Evolutionary conservation across 2,113 vertebrate genomes (phyloP), one percentile per base, ranked within the genome.

Genomic region (Monopterus albus): DNA sequence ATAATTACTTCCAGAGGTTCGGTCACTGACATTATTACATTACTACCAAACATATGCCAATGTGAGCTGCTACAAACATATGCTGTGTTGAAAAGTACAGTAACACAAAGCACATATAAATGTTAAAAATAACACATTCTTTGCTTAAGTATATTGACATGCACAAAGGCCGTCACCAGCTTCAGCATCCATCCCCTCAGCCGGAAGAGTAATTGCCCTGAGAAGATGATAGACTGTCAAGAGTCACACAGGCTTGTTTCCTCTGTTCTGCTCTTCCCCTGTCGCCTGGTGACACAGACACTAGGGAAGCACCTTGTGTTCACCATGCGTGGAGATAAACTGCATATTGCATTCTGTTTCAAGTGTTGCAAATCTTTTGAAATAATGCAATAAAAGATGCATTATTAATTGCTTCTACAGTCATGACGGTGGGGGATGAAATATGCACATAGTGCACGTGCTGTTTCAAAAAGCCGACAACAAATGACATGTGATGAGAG

Each of bases 311-410:
- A 81, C 78, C 73, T 84, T 79, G 83, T 83, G 85, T 82, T 86
- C 45, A 28, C 77, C 63, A 36, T 61, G 71, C 76, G 75, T 38
- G 47, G 84, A 88, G 87, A 91, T 90, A 90, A 90, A 88, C 85
- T 89, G 75, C 82, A 92, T 90, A 85, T 87, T 87, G 83, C 82
- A 93, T 90, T 91, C 85, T 51, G 80, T 91, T 91, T 91, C 88
- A 91, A 89, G 88, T 88, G 83, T 90, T 89, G 89, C 87, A 90
- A 90, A 91, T 91, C 77, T 90, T 66, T 85, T 85, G 84, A 87
- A 90, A 88, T 91, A 90, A 91, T 90, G 87, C 87, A 79, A 85
- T 85, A 82, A 90, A 88, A 85, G 28, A 90, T 90, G 84, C 81
- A 89, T 91, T 87, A 91, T 91, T 91, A 85, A 90, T 88, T 31